Conservation (phyloP, 2,797 vertebrate genomes). For the Sparidentex hasta region DNA sequence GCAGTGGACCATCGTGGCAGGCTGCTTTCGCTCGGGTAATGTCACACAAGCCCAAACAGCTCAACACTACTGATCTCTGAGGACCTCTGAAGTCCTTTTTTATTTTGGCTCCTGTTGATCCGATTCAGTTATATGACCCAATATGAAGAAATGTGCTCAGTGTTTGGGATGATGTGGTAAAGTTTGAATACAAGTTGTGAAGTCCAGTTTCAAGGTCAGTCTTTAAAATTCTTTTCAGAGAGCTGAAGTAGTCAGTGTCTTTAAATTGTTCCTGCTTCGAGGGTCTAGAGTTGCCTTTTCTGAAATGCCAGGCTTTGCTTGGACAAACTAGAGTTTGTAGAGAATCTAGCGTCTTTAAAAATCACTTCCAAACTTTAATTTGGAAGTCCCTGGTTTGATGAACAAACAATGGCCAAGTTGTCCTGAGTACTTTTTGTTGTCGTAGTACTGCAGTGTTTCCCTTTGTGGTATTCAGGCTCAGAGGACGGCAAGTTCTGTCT, state of each 20-base stretch:
- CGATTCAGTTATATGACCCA: not conserved
- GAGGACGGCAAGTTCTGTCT: conserved; percentile 48
- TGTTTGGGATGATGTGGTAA: not conserved
- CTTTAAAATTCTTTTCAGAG: not conserved
- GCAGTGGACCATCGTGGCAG: conserved; percentile 37
- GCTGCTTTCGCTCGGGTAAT: conserved; percentile 62
- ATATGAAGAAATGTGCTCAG: not conserved
- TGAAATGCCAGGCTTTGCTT: not conserved
- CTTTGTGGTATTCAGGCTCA: conserved; percentile 60
- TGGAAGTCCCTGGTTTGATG: not conserved
- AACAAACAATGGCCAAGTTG: too few species aligned
- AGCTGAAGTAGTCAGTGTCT: not conserved
- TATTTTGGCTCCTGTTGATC: too few species aligned
- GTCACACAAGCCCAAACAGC: not conserved
- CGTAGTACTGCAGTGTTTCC: not conserved
- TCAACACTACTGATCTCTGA: not conserved
- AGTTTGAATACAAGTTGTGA: not conserved
- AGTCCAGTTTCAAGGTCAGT: not conserved
- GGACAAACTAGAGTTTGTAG: too few species aligned
- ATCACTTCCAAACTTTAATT: not conserved
- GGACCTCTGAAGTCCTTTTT: not conserved
- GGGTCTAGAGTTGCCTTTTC: not conserved
- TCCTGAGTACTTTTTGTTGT: not conserved
- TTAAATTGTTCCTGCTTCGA: not conserved
- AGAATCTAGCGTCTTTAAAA: not conserved